phyloP scores from a whole-genome alignment of 2,113 vertebrate genomes.

The Natator depressus region DNA sequence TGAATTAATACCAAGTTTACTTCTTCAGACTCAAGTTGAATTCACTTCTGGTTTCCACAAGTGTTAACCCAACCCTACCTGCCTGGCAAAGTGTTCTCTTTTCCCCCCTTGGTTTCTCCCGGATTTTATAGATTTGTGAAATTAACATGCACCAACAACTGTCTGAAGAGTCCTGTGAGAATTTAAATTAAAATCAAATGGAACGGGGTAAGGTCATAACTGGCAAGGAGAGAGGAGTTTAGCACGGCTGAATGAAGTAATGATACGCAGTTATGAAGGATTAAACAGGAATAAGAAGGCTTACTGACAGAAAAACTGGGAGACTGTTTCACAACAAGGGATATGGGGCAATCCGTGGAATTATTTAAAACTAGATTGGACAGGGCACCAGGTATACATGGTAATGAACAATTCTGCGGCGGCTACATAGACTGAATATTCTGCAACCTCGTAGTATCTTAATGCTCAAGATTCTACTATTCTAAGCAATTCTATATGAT shows the following conservation, averaged over 20 bases:
- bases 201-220: neutral
- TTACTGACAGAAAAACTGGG: neutral
- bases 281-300: neutral
- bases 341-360: neutral
- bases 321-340: neutral
- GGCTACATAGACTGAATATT: neutral
- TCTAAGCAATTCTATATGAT: neutral
- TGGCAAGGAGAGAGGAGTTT: neutral
- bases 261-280: neutral
- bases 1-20: neutral
- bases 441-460: neutral
- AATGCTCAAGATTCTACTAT: neutral
- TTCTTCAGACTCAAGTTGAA: neutral
- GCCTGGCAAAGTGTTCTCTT: neutral
- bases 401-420: neutral
- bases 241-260: neutral
- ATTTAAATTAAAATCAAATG: neutral
- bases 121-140: neutral
- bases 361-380: neutral
- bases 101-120: neutral
- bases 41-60: fast-evolving
- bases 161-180: neutral
- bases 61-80: neutral
- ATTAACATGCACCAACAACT: neutral
- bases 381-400: neutral